Conservation (phyloP, 2,888 invertebrate genomes). For the Apoda limacodes region DNA sequence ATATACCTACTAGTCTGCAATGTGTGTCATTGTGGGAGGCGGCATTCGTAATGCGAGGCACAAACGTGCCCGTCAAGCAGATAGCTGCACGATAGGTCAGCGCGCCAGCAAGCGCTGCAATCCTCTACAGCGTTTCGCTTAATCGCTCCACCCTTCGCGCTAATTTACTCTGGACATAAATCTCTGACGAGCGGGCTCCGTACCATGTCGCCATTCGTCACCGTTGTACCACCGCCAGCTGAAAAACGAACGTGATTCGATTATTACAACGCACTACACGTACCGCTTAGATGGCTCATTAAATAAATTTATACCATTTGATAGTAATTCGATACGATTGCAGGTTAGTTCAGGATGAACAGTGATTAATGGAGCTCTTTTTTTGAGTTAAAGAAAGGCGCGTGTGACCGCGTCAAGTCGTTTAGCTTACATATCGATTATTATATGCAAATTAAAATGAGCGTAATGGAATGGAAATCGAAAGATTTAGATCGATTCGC, state of each 20-base stretch:
- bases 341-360: constrained; percentile 35
- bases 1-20: too few relatives aligned
- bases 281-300: constrained; percentile 54
- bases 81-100: constrained; percentile 38
- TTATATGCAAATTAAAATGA: constrained; percentile 37
- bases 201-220: constrained; percentile 44
- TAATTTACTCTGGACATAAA: constrained; percentile 39
- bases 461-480: constrained; percentile 35
- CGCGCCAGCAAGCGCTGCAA: too few relatives aligned
- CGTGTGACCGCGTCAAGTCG: constrained; percentile 15
- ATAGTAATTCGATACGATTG: constrained; percentile 56
- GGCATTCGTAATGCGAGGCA: constrained; percentile 40
- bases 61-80: constrained; percentile 32
- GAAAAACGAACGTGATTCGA: constrained; percentile 59
- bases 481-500: constrained; percentile 29
- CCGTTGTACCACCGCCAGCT: constrained; percentile 33
- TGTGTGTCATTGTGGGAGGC: constrained; percentile 53
- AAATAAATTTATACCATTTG: constrained; percentile 52
- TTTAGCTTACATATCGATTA: constrained; percentile 23
- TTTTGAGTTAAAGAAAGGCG: constrained; percentile 18
- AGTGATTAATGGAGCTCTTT: constrained; percentile 39
- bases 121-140: constrained; percentile 27
- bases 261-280: constrained; percentile 51
- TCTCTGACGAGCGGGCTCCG: constrained; percentile 31
- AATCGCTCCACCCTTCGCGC: constrained; percentile 41